These are phyloP conservation scores for Nymphicus hollandicus DNA, from an alignment of 2,113 vertebrate genomes.

Conservation along the genomic window DNA sequence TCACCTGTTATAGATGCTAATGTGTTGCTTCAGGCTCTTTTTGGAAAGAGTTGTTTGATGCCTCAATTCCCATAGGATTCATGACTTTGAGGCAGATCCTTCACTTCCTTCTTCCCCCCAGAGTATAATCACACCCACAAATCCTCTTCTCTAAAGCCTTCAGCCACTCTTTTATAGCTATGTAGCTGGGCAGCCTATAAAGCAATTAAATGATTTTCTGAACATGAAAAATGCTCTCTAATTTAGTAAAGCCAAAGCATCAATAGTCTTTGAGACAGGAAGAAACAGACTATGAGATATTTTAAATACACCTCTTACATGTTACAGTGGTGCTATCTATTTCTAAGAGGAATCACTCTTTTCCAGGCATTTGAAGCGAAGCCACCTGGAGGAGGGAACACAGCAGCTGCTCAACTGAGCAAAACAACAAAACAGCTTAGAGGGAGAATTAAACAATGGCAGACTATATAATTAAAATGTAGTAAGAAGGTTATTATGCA, in stretches of 20 bases:
- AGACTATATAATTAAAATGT: not conserved
- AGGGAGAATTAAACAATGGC: not conserved
- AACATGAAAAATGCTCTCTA: not conserved
- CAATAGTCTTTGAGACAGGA: not conserved
- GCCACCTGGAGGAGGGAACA: not conserved
- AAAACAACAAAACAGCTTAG: not conserved
- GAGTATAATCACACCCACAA: not conserved
- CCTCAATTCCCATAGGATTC: not conserved
- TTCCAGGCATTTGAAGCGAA: not conserved
- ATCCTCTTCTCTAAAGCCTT: not conserved
- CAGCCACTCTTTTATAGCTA: not conserved
- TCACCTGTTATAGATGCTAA: slow-evolving; percentile 20
- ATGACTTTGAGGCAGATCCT: not conserved
- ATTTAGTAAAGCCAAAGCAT: not conserved
- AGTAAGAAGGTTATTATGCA: not conserved
- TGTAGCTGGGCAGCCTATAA: not conserved
- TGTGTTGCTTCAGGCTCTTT: not conserved
- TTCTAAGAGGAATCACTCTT: not conserved
- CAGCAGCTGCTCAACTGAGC: not conserved
- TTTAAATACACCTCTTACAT: not conserved
- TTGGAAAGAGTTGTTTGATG: not conserved
- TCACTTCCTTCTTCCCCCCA: not conserved
- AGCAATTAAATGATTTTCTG: not conserved
- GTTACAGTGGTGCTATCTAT: not conserved
- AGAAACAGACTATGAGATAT: not conserved